Evolutionary conservation across 2,888 invertebrate species (phyloP).

Genomic region (Lumbricus terrestris): DNA sequence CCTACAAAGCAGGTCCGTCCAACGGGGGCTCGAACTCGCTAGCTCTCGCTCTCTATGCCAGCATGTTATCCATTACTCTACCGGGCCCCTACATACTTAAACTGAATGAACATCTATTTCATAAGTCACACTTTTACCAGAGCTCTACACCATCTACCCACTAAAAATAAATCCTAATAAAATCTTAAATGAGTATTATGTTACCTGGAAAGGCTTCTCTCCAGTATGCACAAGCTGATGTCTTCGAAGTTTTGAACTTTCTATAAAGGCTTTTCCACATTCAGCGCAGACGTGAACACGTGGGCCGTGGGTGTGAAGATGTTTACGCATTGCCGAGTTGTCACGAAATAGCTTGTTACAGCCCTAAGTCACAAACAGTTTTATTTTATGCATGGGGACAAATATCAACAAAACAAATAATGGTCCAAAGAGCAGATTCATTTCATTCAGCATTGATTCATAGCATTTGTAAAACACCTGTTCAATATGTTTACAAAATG

Average conservation of each 20-base stretch:
- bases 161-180: background rate
- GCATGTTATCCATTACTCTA: too few species aligned
- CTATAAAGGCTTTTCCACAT: conserved; percentile 96
- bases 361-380: conserved; percentile 62
- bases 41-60: too few species aligned
- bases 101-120: too few species aligned
- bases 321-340: conserved; percentile 95
- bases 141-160: too few species aligned
- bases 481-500: background rate
- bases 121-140: too few species aligned
- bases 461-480: background rate
- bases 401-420: background rate
- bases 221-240: conserved; percentile 96
- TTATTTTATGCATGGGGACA: too few species aligned
- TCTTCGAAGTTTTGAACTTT: conserved; percentile 90
- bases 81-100: too few species aligned
- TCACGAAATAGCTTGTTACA: conserved; percentile 96
- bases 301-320: conserved; percentile 93
- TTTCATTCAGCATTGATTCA: too few species aligned
- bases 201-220: conserved; percentile 84
- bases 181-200: too few species aligned
- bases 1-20: too few species aligned
- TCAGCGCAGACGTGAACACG: conserved; percentile 94
- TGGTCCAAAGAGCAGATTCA: too few species aligned
- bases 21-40: too few species aligned